Percentiles rank a stretch among this genome's conserved stretches.
These are phyloP conservation scores for Antrozous pallidus DNA, from an alignment of 2,797 vertebrate genomes.

Conservation along the genomic window DNA sequence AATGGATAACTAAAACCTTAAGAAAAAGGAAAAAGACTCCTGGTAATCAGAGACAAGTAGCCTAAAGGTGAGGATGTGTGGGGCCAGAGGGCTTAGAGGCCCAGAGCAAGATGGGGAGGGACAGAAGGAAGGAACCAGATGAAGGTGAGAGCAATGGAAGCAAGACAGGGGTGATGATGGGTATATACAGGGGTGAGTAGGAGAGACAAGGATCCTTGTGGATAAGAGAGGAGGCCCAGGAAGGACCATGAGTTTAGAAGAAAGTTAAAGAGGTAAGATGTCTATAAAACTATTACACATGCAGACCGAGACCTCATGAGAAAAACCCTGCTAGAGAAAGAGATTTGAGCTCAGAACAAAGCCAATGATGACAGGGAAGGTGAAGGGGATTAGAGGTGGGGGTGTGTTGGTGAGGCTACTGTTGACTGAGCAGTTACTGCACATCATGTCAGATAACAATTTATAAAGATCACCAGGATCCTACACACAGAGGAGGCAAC, in stretches of 20 bases:
- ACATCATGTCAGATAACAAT: neutral
- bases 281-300: neutral
- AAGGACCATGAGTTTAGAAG: neutral
- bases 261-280: neutral
- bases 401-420: too few relatives aligned
- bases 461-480: neutral
- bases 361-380: fast-evolving
- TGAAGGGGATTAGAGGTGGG: neutral
- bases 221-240: neutral
- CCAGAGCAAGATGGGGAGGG: neutral
- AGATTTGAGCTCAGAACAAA: neutral
- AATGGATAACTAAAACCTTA: slow-evolving; percentile 1
- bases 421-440: neutral
- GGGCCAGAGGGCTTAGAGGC: neutral
- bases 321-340: neutral
- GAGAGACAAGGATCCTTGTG: neutral
- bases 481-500: neutral
- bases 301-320: neutral
- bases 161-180: neutral
- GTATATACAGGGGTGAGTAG: neutral
- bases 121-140: neutral
- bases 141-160: too few relatives aligned
- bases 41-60: neutral
- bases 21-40: neutral
- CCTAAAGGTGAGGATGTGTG: neutral